Percentiles rank a stretch among this genome's conserved stretches.
These are phyloP conservation scores for Rhadina sibilatrix DNA, from an alignment of 2,113 vertebrate species.

Conservation along the genomic window DNA sequence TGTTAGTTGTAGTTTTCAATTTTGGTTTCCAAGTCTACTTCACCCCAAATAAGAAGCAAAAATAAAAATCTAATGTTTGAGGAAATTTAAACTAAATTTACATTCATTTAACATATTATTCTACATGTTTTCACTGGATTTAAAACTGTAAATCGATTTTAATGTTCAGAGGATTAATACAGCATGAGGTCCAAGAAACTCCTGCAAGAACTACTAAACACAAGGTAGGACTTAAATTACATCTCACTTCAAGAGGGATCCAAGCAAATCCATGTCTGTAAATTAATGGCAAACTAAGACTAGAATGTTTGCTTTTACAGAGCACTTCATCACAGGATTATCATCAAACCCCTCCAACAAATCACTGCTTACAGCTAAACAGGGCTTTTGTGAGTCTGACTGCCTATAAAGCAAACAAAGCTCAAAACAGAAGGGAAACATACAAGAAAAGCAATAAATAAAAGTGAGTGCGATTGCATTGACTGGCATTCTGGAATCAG, in stretches of 20 bases:
- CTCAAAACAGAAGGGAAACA: neutral
- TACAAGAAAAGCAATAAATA: neutral
- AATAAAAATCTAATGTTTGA: neutral
- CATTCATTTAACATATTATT: neutral
- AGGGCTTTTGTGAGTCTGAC: neutral
- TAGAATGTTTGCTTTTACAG: neutral
- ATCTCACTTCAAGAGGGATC: neutral
- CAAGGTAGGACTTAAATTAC: neutral
- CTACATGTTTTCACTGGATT: neutral
- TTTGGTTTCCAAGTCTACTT: neutral
- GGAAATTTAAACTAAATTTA: neutral
- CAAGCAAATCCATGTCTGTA: neutral
- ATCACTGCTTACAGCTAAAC: neutral
- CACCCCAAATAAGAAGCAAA: neutral
- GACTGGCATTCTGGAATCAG: neutral
- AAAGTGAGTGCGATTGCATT: neutral
- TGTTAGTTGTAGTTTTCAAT: neutral
- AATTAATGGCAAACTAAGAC: neutral
- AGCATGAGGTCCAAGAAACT: neutral
- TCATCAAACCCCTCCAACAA: neutral
- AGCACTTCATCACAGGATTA: neutral
- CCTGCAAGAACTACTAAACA: neutral
- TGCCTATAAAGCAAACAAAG: neutral
- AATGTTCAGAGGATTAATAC: neutral
- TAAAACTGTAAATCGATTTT: neutral